Percentiles rank a stretch among this genome's conserved stretches.
Conservation (phyloP, 2,888 invertebrate genomes). For the Pantelozetes paolii region DNA sequence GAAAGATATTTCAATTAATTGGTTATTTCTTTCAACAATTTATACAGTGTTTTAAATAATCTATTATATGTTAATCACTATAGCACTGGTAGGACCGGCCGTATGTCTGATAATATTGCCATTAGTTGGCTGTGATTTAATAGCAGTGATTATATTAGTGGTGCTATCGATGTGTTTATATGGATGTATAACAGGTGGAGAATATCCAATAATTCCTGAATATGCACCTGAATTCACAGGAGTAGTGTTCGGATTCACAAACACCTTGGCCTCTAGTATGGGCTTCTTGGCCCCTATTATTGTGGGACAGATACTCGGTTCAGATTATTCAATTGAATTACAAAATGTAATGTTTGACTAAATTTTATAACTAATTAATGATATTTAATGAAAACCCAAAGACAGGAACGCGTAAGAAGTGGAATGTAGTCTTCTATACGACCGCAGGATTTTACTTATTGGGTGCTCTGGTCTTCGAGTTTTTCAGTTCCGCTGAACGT, state of each 20-base stretch:
- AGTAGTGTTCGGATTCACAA: conserved; percentile 37
- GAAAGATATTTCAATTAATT: conserved; percentile 38
- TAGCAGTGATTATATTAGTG: conserved; percentile 14
- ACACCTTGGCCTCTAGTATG: conserved; percentile 16
- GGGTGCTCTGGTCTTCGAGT: conserved; percentile 23
- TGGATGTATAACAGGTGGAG: conserved; percentile 41
- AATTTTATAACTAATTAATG: not conserved
- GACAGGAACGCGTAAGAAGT: conserved; percentile 18
- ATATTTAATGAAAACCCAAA: not conserved
- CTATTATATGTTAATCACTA: not conserved
- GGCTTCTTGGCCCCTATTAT: conserved; percentile 40
- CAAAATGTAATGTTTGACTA: too few species aligned
- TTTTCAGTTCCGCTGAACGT: conserved; percentile 36
- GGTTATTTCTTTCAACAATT: conserved; percentile 37
- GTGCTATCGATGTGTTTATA: conserved; percentile 31
- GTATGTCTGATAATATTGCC: conserved; percentile 34
- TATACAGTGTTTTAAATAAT: not conserved
- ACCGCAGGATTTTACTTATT: conserved; percentile 20
- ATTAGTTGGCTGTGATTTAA: not conserved
- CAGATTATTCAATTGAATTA: not conserved
- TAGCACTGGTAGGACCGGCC: conserved; percentile 44
- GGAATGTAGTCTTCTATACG: conserved; percentile 37
- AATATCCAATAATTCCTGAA: conserved; percentile 39
- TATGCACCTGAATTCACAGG: conserved; percentile 42
- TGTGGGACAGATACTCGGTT: conserved; percentile 38